phyloP scores from a whole-genome alignment of 2,113 vertebrate species.

The Ceyx cyanopectus region DNA sequence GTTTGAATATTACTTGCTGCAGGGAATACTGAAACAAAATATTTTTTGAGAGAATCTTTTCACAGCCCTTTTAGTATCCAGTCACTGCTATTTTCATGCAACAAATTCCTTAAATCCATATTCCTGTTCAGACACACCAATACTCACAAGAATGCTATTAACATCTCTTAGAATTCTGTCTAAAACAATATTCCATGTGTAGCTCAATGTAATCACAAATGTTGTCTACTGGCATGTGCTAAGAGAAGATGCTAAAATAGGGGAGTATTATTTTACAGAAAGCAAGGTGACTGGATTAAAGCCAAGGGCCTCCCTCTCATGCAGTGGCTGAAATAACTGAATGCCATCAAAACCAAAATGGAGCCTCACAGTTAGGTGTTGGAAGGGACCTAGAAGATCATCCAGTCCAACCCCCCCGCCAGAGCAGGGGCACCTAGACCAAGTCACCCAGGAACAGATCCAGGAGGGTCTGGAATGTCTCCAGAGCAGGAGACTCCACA shows the following conservation, averaged over 20 bases:
- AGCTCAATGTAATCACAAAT: not conserved
- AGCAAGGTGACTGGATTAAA: not conserved
- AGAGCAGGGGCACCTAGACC: too few relatives aligned
- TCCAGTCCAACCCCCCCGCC: too few relatives aligned
- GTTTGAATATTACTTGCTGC: not conserved
- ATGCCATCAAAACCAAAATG: not conserved
- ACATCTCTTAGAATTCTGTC: not conserved
- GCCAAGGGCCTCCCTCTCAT: not conserved
- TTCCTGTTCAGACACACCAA: not conserved
- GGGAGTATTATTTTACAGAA: not conserved
- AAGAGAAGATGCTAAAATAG: not conserved
- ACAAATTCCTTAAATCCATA: not conserved
- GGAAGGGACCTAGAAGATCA: too few relatives aligned
- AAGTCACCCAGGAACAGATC: too few relatives aligned
- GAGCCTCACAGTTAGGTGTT: too few relatives aligned
- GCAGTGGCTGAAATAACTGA: not conserved
- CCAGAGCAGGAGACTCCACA: too few relatives aligned
- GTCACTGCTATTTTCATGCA: not conserved
- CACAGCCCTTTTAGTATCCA: not conserved
- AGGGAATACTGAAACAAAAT: not conserved
- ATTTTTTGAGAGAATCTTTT: not conserved
- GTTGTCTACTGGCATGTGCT: not conserved
- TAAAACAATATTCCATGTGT: not conserved
- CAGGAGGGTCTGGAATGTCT: too few relatives aligned
- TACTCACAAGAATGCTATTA: not conserved